Base-by-base conservation (phyloP, 64 coral and sea anemone species). In the Pocillopora verrucosa region DNA sequence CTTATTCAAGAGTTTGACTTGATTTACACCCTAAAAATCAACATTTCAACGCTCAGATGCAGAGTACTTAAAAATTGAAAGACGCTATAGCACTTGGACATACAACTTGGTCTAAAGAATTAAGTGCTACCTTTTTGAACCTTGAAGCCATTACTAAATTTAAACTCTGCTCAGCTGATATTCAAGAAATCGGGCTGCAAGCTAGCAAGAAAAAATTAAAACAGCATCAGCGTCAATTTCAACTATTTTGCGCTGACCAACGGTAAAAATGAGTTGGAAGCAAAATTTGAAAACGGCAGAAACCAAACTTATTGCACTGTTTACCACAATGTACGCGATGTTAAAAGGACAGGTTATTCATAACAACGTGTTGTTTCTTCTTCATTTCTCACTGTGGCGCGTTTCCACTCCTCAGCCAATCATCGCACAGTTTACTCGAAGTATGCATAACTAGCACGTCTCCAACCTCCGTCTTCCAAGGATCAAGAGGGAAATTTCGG, bases 21-120 rank as follows among this genome's bases (percentile, higher is more conserved):
- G 56, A 22, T 88, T 88, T 61, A 62, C 58, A 76, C 51, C 73
- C 86, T 88, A 61, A 88, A 57, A 85, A 59, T 17, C 10, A 70
- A 36, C 61, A 81, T 13, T 19, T 5, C 13, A 56, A 63, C 12
- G 61, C 61, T 63, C 16, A 63, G 11, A 17, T 63, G 61, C 16
- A 17, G 13, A 63, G 64, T 19, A 67, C 22, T 67, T 67, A 4
- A 69, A 70, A 26, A 70, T 70, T 70, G 67, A 70, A 5, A 70
- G 67, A 30, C 22, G 25, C 25, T 24, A 11, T 24, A 70, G 61
- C 5, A 22, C n/a, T 51, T 51, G 41, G 41, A 51, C 41, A 51
- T 51, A 4, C 41, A 51, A 51, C 41, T 51, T 3, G 41, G 41
- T 51, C 41, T 51, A 51, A 51, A 51, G 26, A 36, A 35, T 37